Base-by-base conservation (phyloP, 1,140 invertebrate genomes). In the Ceratitis capitata region DNA sequence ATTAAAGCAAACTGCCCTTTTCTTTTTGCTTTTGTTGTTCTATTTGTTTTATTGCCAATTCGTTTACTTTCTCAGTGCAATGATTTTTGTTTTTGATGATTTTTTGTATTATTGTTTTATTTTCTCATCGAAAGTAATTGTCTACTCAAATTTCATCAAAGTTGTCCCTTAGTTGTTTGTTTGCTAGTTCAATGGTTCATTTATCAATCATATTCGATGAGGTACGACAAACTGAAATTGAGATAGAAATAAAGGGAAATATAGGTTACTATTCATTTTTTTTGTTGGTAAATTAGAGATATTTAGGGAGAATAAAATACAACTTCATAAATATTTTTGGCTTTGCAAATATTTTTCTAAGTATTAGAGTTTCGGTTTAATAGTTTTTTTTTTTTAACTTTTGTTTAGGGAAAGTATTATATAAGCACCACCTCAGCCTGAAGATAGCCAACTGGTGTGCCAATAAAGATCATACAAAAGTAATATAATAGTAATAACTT, bases 91-190 rank as follows among this genome's bases (percentile, higher is more conserved):
- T 47, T 45, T n/a, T n/a, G n/a, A n/a, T 42, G 39, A 35, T 23
- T 78, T 45, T 12, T 45, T 78, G 23, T 39, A 35, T 42, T 47
- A 19, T 42, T 78, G 39, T 78, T 78, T 78, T 45, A 78, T 23
- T 45, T 78, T 78, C 39, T 23, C 69, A 45, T 19, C 69, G 23
- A 19, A 23, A 35, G 19, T 78, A 78, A 45, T 78, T 78, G 69
- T 78, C 39, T 78, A 35, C 61, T 69, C 39, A 78, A 78, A 78
- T 78, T 78, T 78, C 69, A 78, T 23, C 69, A 78, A 78, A 42
- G 69, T n/a, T 45, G 19, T 47, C 39, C 69, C 14, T 45, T 78
- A 16, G 51, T 19, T 56, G 6, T 9, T 45, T 78, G 45, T 78
- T 78, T 78, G 69, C 69, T 42, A 1, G 19, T 45, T 14, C 6